Evolutionary conservation across 2,888 invertebrate genomes (phyloP), one percentile per base, ranked within the genome.

Genomic region (Epicampocera succincta): DNA sequence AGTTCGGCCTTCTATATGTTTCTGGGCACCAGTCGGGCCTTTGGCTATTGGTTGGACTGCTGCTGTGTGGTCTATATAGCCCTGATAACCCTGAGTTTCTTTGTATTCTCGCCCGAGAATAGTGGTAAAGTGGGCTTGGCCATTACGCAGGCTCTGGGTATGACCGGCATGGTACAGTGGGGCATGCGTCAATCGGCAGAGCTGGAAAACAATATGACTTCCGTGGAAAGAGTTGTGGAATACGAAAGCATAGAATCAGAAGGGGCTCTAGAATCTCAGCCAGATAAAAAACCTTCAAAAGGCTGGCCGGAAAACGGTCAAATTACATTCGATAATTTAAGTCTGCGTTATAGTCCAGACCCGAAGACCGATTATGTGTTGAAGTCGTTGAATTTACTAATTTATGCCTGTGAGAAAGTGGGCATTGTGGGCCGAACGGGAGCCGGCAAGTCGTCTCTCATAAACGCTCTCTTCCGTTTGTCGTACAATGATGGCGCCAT

Each of bases 161-260:
- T 96, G 72, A 95, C 95, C 0, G 95, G 95, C 5, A 91, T 91
- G 91, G 91, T 91, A 2, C 91, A 91, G 65, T 98, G 97, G 97
- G 97, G 97, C 33, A 96, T 98, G 94, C 92, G 98, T 9, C 98
- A 98, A 90, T 96, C 97, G 85, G 96, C 97, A 0, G 98, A 98
- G 89, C 90, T 96, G 6, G 96, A 95, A 88, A 97, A 96, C 88
- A 95, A 95, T 84, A 96, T 97, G 96, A 97, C 96, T 3, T 95
- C 96, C 1, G 98, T 98, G 0, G 98, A 99, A 91, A 93, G 94
- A 85, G 93, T 94, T 80, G 91, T 94, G 83, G 95, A 96, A 86
- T 96, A 96, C 89, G 92, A 93, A 33, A 84, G 86, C 46, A 87
- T 91, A 58, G 88, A 90, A 75, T 85, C 90, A 0, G 91, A 92